Conservation (phyloP, 2,113 vertebrate genomes). For the Lepus europaeus region DNA sequence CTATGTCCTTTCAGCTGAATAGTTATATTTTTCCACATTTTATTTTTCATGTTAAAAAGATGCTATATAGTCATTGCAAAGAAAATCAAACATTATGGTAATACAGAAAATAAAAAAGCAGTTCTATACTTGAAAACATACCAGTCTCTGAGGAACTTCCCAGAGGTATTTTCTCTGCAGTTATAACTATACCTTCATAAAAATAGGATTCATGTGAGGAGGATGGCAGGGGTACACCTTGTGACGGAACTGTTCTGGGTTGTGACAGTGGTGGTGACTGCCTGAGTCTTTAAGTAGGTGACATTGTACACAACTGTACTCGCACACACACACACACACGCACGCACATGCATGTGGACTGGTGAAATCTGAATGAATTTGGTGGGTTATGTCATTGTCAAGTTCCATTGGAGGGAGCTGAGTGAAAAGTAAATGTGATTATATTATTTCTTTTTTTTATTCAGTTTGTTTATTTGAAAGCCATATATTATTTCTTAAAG, state of each 20-base stretch:
- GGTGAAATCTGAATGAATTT: neutral
- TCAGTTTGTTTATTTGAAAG: no score
- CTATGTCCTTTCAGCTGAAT: neutral
- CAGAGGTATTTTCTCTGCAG: neutral
- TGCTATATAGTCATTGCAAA: neutral
- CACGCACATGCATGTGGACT: neutral
- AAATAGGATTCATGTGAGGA: neutral
- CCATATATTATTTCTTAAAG: neutral
- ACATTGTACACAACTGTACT: neutral
- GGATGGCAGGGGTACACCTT: neutral
- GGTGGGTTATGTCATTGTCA: neutral
- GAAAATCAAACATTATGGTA: neutral
- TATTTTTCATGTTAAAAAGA: slow-evolving; percentile 36
- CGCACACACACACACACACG: neutral
- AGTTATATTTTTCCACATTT: slow-evolving; percentile 24
- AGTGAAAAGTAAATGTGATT: neutral
- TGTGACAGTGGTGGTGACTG: neutral
- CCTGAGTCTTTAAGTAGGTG: neutral
- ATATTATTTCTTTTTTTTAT: no score
- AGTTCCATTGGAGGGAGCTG: neutral
- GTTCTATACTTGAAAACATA: neutral
- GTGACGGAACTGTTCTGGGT: neutral
- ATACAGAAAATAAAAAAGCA: slow-evolving; percentile 1
- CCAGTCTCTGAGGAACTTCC: neutral
- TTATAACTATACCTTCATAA: neutral